Percentiles rank a stretch among this genome's conserved stretches.
phyloP scores from a whole-genome alignment of 2,888 invertebrate species.

The Cryptocephalus primarius region DNA sequence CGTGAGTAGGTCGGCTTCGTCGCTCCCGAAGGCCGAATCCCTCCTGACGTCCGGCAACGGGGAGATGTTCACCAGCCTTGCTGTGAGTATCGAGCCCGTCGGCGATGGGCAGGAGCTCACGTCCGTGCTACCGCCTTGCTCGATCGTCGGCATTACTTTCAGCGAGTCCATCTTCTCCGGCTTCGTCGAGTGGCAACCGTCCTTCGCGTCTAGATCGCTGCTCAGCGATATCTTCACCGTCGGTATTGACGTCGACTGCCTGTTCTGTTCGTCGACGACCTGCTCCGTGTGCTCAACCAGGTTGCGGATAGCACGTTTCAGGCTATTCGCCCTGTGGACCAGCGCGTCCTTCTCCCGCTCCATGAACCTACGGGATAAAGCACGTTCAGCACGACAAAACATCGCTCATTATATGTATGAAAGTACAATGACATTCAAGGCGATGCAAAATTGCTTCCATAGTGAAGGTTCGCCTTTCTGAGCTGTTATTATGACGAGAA shows the following conservation, averaged over 20 bases:
- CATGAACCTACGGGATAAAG: slow-evolving; percentile 33
- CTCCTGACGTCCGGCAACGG: slow-evolving; percentile 54
- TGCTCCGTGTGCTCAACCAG: slow-evolving; percentile 72
- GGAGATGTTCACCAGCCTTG: slow-evolving; percentile 50
- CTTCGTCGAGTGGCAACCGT: slow-evolving; percentile 3
- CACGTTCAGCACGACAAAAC: too few relatives aligned
- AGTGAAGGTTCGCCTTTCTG: too few relatives aligned
- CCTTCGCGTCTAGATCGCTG: slow-evolving; percentile 24
- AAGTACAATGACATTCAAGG: too few relatives aligned
- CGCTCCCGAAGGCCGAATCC: slow-evolving; percentile 42
- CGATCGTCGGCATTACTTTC: slow-evolving; percentile 35
- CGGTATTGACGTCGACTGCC: slow-evolving; percentile 25
- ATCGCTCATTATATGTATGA: too few relatives aligned
- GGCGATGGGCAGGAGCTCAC: slow-evolving; percentile 42
- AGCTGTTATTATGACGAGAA: too few relatives aligned
- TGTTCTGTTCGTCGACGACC: slow-evolving; percentile 50
- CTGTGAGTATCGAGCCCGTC: slow-evolving; percentile 34
- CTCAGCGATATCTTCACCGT: slow-evolving; percentile 30
- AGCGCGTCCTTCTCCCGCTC: slow-evolving; percentile 46
- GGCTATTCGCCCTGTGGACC: slow-evolving; percentile 62
- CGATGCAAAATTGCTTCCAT: too few relatives aligned
- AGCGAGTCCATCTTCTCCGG: slow-evolving; percentile 32
- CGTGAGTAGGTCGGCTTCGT: slow-evolving; percentile 40
- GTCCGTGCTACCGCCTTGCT: slow-evolving; percentile 35
- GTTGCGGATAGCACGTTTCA: slow-evolving; percentile 70